Percentiles rank a stretch among this genome's conserved stretches.
These are phyloP conservation scores for Peromyscus nudipes DNA, from an alignment of 2,797 vertebrate species.

Conservation along the genomic window DNA sequence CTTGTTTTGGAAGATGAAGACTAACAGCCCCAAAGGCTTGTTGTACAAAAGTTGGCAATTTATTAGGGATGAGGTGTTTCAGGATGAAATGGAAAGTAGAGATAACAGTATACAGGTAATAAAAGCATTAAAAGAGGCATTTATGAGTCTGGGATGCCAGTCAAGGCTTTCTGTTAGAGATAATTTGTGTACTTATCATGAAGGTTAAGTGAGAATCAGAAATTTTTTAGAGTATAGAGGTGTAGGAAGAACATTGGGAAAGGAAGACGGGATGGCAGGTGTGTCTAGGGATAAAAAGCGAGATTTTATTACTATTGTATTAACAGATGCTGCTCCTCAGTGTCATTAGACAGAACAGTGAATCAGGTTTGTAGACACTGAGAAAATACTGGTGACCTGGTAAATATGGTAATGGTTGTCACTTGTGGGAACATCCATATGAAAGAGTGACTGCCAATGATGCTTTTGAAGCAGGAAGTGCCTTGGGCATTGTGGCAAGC, in stretches of 20 bases:
- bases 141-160: background rate
- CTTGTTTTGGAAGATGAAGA: constrained; percentile 20
- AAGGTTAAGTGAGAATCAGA: background rate
- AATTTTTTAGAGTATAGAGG: background rate
- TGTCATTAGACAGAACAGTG: background rate
- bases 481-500: background rate
- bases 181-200: background rate
- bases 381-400: background rate
- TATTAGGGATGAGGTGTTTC: background rate
- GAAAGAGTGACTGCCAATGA: background rate
- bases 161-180: background rate
- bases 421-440: background rate
- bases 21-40: constrained; percentile 21
- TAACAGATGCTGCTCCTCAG: background rate
- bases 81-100: background rate
- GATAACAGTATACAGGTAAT: background rate
- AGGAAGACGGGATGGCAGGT: background rate
- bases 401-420: too few relatives aligned
- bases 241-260: background rate
- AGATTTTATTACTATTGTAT: background rate
- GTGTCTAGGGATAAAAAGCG: background rate
- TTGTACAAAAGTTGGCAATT: background rate
- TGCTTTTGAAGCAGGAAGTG: background rate
- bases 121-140: background rate
- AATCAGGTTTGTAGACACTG: background rate